Evolutionary conservation across 2,113 vertebrate species (phyloP).

Genomic region (Aptenodytes forsteri): DNA sequence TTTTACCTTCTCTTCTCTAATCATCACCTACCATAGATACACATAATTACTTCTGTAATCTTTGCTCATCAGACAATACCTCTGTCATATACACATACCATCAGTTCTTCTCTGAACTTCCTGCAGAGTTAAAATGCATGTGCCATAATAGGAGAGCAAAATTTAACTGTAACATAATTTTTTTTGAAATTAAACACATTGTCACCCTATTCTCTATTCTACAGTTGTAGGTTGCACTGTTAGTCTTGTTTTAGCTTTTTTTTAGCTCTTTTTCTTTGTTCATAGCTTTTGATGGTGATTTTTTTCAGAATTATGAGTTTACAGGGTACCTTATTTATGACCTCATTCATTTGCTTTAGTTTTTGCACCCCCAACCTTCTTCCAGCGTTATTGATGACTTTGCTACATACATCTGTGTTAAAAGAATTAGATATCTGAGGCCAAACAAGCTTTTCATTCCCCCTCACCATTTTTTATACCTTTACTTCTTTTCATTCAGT

Average conservation of each 20-base stretch:
- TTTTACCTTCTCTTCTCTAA: not conserved
- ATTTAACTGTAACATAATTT: not conserved
- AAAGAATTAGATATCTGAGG: not conserved
- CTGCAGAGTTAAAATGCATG: not conserved
- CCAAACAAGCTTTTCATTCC: not conserved
- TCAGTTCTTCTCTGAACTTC: not conserved
- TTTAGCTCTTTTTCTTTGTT: not conserved
- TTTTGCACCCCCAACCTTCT: not conserved
- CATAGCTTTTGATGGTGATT: not conserved
- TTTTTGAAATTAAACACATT: not conserved
- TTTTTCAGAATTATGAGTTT: not conserved
- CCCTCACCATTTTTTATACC: rapidly evolving
- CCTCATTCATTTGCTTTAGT: not conserved
- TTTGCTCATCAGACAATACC: not conserved
- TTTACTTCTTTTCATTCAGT: not conserved
- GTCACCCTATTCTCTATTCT: not conserved
- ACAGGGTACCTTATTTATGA: not conserved
- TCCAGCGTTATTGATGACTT: not conserved
- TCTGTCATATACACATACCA: not conserved
- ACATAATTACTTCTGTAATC: not conserved
- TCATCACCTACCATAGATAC: not conserved
- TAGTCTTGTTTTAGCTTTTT: not conserved
- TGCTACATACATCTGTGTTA: not conserved
- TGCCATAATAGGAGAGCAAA: not conserved
- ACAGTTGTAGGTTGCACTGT: rapidly evolving